Base-by-base conservation (phyloP, 2,888 invertebrate genomes). In the Tetanocera ferruginea region DNA sequence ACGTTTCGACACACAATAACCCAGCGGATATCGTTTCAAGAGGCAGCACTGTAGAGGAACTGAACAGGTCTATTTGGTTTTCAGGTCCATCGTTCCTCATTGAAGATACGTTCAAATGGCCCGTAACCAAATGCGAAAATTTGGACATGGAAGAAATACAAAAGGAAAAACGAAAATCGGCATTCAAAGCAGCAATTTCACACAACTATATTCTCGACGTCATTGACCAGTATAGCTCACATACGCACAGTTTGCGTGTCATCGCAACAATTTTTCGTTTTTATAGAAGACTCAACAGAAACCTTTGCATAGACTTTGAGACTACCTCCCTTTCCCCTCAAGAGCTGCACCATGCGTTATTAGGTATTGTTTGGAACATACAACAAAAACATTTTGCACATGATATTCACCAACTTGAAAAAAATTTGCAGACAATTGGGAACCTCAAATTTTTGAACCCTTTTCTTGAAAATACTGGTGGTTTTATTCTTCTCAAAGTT, bases 401-500 rank as follows among this genome's bases (percentile, higher is more conserved):
- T n/a, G 77, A 78, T 25, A 78, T 80, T 69, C 60, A 37, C 11
- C 49, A 37, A 25, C n/a, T 78, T 6, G 52, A 76, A 25, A 19
- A 28, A 64, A 37, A 62, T 34, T 2, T 14, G 17, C 6, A 19
- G 19, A 28, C 23, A 25, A 74, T 25, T 31, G 76, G 51, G n/a
- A n/a, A n/a, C n/a, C n/a, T n/a, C n/a, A n/a, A n/a, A n/a, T n/a
- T n/a, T 5, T 5, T 49, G 51, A 4, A 70, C 23, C 78, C 74
- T 17, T 79, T 80, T 31, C 5, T 79, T 2, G 72, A 80, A n/a
- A 66, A 19, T 8, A 52, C 76, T 14, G 17, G 25, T 43, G 77
- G 79, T n/a, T 80, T 78, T 17, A 66, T 43, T 14, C 28, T 79
- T 17, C 49, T 80, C 0, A 81, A 80, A 19, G 81, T 79, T 3